Base-by-base conservation (phyloP, 2,888 invertebrate species). In the Chymomyza procnemis region DNA sequence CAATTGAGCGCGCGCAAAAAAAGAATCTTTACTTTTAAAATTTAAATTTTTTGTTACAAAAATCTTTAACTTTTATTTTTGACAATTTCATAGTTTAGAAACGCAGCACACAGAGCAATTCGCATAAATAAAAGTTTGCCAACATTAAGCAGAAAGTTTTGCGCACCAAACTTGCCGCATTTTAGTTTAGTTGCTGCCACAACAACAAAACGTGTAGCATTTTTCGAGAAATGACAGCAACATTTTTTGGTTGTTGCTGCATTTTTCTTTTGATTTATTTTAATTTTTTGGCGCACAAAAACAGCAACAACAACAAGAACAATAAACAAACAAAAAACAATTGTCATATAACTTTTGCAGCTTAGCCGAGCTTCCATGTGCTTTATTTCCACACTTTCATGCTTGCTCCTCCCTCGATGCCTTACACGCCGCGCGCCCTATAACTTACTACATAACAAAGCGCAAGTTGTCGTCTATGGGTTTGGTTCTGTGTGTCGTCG, bases 361-460 rank as follows among this genome's bases (percentile, higher is more conserved):
- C 34, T 41, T 41, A 41, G 34, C 34, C 6, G 34, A 41, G 34
- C 34, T 41, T 41, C 34, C 34, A 41, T 41, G 34, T 41, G 34
- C 34, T 41, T 41, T 41, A 41, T 41, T 50, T 50, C 16, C 16
- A 54, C 22, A 21, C 19, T 54, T 54, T 54, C 22, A 22, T 54
- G 9, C 19, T 21, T 54, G 6, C 9, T 55, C 64, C 69, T 66
- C 14, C 59, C 61, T 26, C n/a, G 8, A 81, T n/a, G n/a, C n/a
- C n/a, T n/a, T n/a, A n/a, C n/a, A 81, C 83, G 72, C 81, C 81
- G 22, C 4, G 22, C 22, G 26, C 80, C 81, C 86, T 72, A 78
- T 78, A 76, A 26, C 4, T 80, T 75, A 80, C 81, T 75, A 65
- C 66, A 68, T 67, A 77, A 71, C 66, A 74, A 70, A 70, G 69